phyloP scores from a whole-genome alignment of 92 coral and sea anemone species.

The Porites evermanni region DNA sequence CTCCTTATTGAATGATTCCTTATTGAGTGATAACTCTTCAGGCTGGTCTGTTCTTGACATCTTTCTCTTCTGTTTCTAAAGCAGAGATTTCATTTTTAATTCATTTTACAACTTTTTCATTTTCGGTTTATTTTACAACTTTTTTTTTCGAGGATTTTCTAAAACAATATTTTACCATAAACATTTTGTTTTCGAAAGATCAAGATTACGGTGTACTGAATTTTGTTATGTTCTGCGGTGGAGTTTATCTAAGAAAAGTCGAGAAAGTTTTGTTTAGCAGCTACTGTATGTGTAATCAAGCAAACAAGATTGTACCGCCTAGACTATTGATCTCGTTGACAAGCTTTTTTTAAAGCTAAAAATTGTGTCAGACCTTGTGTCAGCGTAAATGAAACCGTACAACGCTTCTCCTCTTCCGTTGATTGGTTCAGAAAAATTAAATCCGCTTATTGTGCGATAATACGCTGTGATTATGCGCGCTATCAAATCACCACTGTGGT shows the following conservation, averaged over 20 bases:
- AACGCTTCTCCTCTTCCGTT: background rate
- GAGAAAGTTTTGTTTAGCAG: background rate
- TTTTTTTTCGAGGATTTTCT: background rate
- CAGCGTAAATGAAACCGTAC: background rate
- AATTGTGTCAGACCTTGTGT: background rate
- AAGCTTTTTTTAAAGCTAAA: background rate
- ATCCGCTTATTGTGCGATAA: background rate
- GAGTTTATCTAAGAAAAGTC: background rate
- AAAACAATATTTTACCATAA: slow-evolving; percentile 4
- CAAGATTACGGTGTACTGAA: background rate
- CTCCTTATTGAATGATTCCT: too few species aligned
- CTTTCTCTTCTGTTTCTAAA: too few species aligned
- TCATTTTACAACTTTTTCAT: background rate
- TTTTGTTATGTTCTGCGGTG: background rate
- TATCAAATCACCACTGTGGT: too few species aligned
- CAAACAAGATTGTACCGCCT: background rate
- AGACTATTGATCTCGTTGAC: background rate
- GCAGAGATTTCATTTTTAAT: too few species aligned
- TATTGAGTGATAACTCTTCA: too few species aligned
- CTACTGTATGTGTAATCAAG: background rate
- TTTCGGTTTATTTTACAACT: background rate
- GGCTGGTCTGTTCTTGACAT: too few species aligned
- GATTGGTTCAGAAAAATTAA: background rate
- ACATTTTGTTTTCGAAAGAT: background rate
- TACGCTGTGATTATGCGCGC: too few species aligned